These are phyloP conservation scores for Strigamia crassipes DNA, from an alignment of 2,888 invertebrate genomes.

Conservation along the genomic window DNA sequence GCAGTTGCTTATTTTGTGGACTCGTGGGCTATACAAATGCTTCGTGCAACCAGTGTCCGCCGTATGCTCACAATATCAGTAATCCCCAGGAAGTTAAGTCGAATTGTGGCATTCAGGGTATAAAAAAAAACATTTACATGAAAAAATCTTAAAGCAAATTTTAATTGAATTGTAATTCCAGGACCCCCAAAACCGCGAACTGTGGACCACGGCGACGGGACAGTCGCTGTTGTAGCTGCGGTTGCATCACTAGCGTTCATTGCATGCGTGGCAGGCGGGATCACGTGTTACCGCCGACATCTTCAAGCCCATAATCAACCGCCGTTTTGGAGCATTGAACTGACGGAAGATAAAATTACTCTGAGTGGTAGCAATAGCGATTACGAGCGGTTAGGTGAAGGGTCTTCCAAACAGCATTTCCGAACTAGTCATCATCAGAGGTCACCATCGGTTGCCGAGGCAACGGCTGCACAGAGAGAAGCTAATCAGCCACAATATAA, in stretches of 20 bases:
- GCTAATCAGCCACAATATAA: slow-evolving; percentile 48
- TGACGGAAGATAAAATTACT: slow-evolving; percentile 49
- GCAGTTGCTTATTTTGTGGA: slow-evolving; percentile 18
- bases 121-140: not conserved
- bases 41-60: slow-evolving; percentile 24
- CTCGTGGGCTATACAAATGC: not conserved
- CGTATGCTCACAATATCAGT: not conserved
- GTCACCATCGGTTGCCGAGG: slow-evolving; percentile 44
- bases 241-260: slow-evolving; percentile 48
- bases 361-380: slow-evolving; percentile 47
- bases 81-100: not conserved
- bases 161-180: not conserved
- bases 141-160: not conserved
- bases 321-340: slow-evolving; percentile 49
- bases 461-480: slow-evolving; percentile 37
- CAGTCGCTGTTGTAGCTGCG: slow-evolving; percentile 49
- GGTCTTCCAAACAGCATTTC: slow-evolving; percentile 44
- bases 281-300: slow-evolving; percentile 46
- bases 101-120: slow-evolving; percentile 15
- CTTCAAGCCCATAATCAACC: slow-evolving; percentile 44
- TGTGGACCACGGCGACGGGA: slow-evolving; percentile 47
- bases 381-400: slow-evolving; percentile 48
- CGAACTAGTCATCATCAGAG: slow-evolving; percentile 23
- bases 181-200: not conserved
- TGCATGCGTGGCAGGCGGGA: slow-evolving; percentile 47